Evolutionary conservation across 2,888 invertebrate genomes (phyloP), one percentile per base, ranked within the genome.

Genomic region (Carpatolechia fugitivella): DNA sequence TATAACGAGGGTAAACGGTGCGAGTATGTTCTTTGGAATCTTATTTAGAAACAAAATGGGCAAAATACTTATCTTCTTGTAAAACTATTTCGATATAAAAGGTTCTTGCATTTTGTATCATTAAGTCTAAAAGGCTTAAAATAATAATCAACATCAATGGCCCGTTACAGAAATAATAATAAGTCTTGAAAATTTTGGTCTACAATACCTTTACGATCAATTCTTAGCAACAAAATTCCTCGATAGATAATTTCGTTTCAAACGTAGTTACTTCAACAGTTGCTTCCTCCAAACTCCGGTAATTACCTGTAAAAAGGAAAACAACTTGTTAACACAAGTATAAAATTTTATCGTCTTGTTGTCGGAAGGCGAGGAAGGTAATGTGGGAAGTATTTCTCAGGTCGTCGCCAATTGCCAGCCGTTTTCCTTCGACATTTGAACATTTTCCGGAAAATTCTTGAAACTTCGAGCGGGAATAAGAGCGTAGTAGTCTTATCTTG

Each of bases 241-340:
- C n/a, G n/a, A 24, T 24, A 24, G 3, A 24, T 6, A 24, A 24
- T 6, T 24, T 24, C 6, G 24, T n/a, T n/a, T 48, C 31, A 44
- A 41, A 24, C 52, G 52, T 24, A 20, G 40, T 46, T 56, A 52
- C 47, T 56, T 57, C 29, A 2, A n/a, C 6, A 29, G 44, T 59
- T 54, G 47, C 56, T 56, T 57, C 47, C 54, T 52, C 46, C 54
- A 56, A 46, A 46, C 54, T 59, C 61, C 53, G 50, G 18, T 38
- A 66, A 44, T 73, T 78, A 79, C 75, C 77, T 76, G 77, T 24
- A 55, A 56, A 11, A 40, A 46, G 30, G 20, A 56, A 54, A 47
- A 35, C 6, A 5, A 14, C 18, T 36, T 29, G 52, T 56, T 56
- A 47, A 30, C 40, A 48, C 24, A 14, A 30, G 16, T 3, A 40